Percentiles rank a stretch among this genome's conserved stretches.
Evolutionary conservation across 1,140 invertebrate species (phyloP).

Genomic region (Pseudomyrmex gracilis): DNA sequence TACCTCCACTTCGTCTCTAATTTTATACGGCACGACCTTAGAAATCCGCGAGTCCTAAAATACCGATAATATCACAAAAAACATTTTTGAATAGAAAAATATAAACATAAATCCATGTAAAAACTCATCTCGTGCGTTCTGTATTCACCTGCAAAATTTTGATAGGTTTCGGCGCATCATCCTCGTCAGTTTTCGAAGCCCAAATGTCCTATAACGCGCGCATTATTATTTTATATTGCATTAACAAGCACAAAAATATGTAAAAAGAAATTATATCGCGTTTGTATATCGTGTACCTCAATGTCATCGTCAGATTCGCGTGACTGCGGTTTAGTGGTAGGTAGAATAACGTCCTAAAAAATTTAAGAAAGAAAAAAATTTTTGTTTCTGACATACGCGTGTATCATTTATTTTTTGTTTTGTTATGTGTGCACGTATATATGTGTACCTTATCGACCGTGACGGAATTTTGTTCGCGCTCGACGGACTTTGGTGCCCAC

Average conservation of each 20-base stretch:
- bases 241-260: background rate
- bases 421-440: background rate
- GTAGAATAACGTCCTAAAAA: constrained; percentile 24
- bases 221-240: constrained; percentile 30
- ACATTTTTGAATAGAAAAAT: background rate
- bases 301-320: constrained; percentile 56
- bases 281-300: constrained; percentile 61
- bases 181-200: constrained; percentile 10
- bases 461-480: constrained; percentile 5
- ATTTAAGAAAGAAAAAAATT: constrained; percentile 22
- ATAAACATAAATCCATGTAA: background rate
- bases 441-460: constrained; percentile 42
- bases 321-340: constrained; percentile 12
- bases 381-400: background rate
- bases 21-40: constrained; percentile 24
- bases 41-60: constrained; percentile 41
- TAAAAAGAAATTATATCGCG: constrained; percentile 25
- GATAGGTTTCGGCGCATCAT: constrained; percentile 42
- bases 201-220: constrained; percentile 48
- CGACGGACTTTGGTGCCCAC: constrained; percentile 36
- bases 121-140: background rate
- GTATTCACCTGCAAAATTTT: constrained; percentile 29
- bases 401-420: background rate
- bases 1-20: constrained; percentile 21
- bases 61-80: constrained; percentile 16